A percentile compares a stretch with the other conserved stretches of the same genome.
These are phyloP conservation scores for Fregetta grallaria DNA, from an alignment of 2,113 vertebrate genomes.

Conservation along the genomic window DNA sequence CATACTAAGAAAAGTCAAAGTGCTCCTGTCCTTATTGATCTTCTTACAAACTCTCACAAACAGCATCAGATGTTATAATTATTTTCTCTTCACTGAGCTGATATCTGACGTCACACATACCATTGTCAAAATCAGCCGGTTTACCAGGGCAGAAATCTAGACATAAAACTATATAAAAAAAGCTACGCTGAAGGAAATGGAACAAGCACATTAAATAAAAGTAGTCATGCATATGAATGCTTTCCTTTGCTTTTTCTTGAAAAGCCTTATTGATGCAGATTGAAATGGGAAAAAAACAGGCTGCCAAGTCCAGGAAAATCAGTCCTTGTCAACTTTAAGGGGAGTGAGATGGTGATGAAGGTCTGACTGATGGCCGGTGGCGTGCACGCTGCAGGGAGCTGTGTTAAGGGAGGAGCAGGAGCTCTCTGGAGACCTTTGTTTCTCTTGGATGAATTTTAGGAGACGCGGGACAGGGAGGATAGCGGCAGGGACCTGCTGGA, in stretches of 20 bases:
- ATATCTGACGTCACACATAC: not conserved
- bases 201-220: not conserved
- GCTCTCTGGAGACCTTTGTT: not conserved
- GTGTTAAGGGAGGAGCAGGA: not conserved
- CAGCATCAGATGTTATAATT: not conserved
- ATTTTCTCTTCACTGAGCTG: not conserved
- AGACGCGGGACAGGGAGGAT: not conserved
- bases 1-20: slow-evolving; percentile 29
- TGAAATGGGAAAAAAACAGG: not conserved
- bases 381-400: accelerated
- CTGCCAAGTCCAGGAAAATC: not conserved
- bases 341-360: not conserved
- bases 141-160: not conserved
- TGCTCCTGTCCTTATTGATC: slow-evolving; percentile 34
- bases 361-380: not conserved
- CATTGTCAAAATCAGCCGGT: not conserved
- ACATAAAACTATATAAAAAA: not conserved
- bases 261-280: not conserved
- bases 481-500: not conserved
- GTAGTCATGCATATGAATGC: not conserved
- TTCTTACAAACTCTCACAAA: slow-evolving; percentile 30
- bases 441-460: not conserved
- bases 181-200: not conserved
- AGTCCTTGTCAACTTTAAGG: not conserved
- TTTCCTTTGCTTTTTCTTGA: not conserved